Conservation (phyloP, 53 echinoderm and acorn worm species). For the Echinometra lucunter region DNA sequence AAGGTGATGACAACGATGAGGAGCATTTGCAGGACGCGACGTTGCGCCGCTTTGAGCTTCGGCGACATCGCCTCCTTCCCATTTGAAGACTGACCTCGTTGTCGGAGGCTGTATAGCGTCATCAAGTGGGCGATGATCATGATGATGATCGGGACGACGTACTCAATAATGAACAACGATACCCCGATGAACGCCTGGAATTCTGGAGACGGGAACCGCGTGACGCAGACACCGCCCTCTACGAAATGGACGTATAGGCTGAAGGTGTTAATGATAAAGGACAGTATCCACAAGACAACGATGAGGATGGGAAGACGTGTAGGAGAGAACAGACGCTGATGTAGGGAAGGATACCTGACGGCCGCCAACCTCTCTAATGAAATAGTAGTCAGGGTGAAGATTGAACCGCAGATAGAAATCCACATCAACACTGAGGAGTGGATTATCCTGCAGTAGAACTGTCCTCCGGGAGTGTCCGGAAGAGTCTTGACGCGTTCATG, state of each 20-base stretch:
- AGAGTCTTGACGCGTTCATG: conserved; percentile 47
- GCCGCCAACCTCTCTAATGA: conserved; percentile 78
- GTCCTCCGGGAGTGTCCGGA: conserved; percentile 58
- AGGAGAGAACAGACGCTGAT: conserved; percentile 66
- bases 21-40: conserved; percentile 78
- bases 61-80: background rate
- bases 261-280: conserved; percentile 45
- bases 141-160: conserved; percentile 75
- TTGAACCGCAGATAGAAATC: conserved; percentile 78
- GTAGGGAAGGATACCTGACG: conserved; percentile 62
- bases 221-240: conserved; percentile 55
- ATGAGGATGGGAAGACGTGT: background rate
- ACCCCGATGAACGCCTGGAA: conserved; percentile 74
- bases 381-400: conserved; percentile 78
- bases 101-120: conserved; percentile 36
- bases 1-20: conserved; percentile 83
- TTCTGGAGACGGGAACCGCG: conserved; percentile 49
- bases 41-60: conserved; percentile 60
- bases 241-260: conserved; percentile 69
- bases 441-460: conserved; percentile 79
- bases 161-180: conserved; percentile 76
- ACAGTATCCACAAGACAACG: conserved; percentile 45
- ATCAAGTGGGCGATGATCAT: conserved; percentile 74
- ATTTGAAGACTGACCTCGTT: background rate
- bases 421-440: conserved; percentile 76